Conservation (phyloP, 1,140 invertebrate species). For the Orchestia grillus region DNA sequence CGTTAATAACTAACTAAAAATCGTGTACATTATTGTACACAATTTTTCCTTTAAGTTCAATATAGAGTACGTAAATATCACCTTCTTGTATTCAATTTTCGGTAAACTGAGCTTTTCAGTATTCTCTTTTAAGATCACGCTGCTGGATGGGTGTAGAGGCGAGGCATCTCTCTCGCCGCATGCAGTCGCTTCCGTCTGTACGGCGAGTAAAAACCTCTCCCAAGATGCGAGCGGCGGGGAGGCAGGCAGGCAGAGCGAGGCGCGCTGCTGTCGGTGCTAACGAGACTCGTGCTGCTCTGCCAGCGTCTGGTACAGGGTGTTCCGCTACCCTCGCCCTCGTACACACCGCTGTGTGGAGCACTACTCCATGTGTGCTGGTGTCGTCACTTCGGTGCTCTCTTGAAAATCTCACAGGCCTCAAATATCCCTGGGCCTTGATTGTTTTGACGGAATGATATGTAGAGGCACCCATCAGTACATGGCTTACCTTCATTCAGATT, state of each 20-base stretch:
- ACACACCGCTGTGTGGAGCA: no score
- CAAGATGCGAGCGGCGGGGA: not conserved
- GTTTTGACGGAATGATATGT: no score
- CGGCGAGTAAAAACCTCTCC: not conserved
- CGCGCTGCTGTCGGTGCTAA: not conserved
- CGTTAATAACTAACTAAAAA: no score
- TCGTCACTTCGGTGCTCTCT: no score
- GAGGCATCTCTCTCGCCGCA: not conserved
- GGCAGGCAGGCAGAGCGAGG: no score
- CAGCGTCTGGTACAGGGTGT: not conserved
- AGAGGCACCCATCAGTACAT: no score
- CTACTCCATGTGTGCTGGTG: no score
- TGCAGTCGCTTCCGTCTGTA: not conserved
- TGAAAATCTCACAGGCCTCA: no score
- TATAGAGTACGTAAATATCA: not conserved
- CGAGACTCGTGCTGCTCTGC: not conserved
- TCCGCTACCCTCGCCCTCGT: no score
- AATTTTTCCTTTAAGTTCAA: not conserved
- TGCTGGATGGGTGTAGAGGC: not conserved
- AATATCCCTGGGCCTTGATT: no score
- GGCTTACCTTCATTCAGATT: no score
- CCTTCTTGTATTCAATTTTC: not conserved
- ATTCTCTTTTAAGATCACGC: not conserved
- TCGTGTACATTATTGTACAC: no score
- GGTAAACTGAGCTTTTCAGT: not conserved